These are phyloP conservation scores for Caenorhabditis sp. DNA, from an alignment of 2,888 invertebrate genomes.

Conservation along the genomic window DNA sequence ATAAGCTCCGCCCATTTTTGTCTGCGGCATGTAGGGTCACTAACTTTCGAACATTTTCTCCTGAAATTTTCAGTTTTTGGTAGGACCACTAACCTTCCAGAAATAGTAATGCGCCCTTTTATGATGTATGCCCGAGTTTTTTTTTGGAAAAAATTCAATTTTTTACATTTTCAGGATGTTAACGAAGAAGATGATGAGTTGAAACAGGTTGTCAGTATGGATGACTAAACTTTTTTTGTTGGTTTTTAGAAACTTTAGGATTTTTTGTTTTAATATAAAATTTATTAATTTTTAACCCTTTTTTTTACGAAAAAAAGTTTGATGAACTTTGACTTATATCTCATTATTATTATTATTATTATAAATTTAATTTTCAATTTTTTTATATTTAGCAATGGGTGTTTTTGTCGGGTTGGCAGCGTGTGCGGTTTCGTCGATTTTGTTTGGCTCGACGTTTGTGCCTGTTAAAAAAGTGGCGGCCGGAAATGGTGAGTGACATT, in stretches of 20 bases:
- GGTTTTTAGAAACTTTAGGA: constrained; percentile 1
- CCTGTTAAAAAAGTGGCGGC: constrained; percentile 73
- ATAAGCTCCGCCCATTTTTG: too few relatives aligned
- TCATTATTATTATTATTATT: background rate
- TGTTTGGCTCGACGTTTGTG: constrained; percentile 74
- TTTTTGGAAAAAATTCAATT: background rate
- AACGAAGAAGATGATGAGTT: constrained; percentile 59
- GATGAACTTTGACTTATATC: background rate
- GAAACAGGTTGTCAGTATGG: constrained; percentile 50
- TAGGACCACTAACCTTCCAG: too few relatives aligned
- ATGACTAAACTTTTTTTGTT: constrained; percentile 38
- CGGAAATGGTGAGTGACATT: constrained; percentile 70
- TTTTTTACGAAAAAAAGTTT: background rate
- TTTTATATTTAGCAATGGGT: constrained; percentile 17
- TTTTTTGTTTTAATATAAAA: background rate
- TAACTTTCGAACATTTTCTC: too few relatives aligned
- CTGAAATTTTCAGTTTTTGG: too few relatives aligned
- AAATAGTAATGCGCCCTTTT: too few relatives aligned
- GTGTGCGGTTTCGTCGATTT: constrained; percentile 72
- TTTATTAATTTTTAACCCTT: background rate
- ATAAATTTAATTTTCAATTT: background rate
- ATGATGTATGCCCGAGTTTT: too few relatives aligned
- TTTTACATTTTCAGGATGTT: constrained; percentile 60
- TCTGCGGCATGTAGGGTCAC: too few relatives aligned
- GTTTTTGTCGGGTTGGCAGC: constrained; percentile 70